These are phyloP conservation scores for Bombycilla garrulus DNA, from an alignment of 2,113 vertebrate species.

Conservation along the genomic window DNA sequence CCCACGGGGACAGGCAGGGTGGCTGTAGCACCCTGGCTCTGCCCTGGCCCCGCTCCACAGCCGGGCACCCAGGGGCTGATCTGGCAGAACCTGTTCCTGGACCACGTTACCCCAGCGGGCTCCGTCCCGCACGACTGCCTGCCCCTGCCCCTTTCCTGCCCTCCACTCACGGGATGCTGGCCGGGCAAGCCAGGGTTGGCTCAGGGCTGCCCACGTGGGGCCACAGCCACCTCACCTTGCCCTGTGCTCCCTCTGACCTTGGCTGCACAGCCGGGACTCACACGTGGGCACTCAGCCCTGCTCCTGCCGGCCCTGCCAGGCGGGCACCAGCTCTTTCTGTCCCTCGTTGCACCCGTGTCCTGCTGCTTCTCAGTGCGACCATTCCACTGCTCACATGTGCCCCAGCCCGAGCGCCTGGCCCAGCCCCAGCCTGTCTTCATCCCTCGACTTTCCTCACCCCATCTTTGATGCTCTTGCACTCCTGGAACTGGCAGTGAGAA, in stretches of 20 bases:
- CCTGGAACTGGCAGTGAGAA: not conserved
- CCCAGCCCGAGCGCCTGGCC: rapidly evolving
- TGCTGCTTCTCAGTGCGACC: not conserved
- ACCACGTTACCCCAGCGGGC: not conserved
- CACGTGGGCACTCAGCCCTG: rapidly evolving
- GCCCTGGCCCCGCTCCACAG: not conserved
- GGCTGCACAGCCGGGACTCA: not conserved
- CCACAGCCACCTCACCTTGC: not conserved
- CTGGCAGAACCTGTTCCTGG: conserved; percentile 22
- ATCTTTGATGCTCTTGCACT: not conserved
- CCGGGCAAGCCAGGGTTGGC: not conserved
- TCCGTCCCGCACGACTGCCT: not conserved
- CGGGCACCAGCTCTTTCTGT: not conserved
- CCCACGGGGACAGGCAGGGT: rapidly evolving
- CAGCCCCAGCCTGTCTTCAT: not conserved
- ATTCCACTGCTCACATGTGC: rapidly evolving
- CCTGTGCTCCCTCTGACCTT: conserved; percentile 4
- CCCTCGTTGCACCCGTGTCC: rapidly evolving
- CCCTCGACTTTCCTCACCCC: not conserved
- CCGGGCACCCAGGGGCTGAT: not conserved
- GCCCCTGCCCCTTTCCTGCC: not conserved
- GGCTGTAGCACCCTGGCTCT: not conserved
- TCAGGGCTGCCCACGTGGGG: not conserved
- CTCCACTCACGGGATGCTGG: not conserved
- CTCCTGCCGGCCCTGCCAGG: not conserved